These are phyloP conservation scores for Aphelenchoides bicaudatus DNA, from an alignment of 2,888 invertebrate species.

Conservation along the genomic window DNA sequence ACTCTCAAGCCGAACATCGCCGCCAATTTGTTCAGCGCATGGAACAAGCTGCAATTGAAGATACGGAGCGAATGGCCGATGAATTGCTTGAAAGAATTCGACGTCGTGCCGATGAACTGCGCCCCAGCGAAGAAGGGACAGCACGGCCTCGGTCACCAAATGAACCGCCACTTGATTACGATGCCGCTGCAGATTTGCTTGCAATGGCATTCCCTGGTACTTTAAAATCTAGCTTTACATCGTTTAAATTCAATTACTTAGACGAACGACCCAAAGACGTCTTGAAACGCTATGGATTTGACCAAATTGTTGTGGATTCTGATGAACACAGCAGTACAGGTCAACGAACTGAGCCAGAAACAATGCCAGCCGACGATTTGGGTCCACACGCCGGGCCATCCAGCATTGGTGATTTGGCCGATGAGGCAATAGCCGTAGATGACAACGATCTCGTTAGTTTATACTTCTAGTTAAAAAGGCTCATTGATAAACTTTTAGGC, in stretches of 20 bases:
- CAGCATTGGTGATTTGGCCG: background rate
- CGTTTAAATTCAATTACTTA: too few relatives aligned
- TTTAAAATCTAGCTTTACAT: too few relatives aligned
- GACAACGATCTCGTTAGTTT: slow-evolving; percentile 17
- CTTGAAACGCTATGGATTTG: slow-evolving; percentile 46
- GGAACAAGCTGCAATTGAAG: slow-evolving; percentile 11
- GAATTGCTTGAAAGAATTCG: slow-evolving; percentile 8
- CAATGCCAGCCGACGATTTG: slow-evolving; percentile 4
- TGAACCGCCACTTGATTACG: slow-evolving; percentile 35
- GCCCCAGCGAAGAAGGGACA: background rate
- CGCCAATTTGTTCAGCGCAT: slow-evolving; percentile 14
- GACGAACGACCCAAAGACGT: slow-evolving; percentile 51
- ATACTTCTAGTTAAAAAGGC: too few relatives aligned
- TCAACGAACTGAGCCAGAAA: slow-evolving; percentile 7
- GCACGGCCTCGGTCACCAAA: slow-evolving; percentile 1
- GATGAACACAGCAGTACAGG: slow-evolving; percentile 34
- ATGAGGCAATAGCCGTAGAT: slow-evolving; percentile 14
- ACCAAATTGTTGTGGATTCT: slow-evolving; percentile 33
- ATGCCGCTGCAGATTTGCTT: slow-evolving; percentile 55
- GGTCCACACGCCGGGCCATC: slow-evolving; percentile 15
- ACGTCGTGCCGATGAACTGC: background rate
- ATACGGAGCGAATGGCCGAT: background rate
- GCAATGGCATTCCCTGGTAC: slow-evolving; percentile 54
- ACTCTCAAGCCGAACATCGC: slow-evolving; percentile 5
- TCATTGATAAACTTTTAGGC: too few relatives aligned